phyloP scores from a whole-genome alignment of 2,797 vertebrate genomes.

The Tenualosa thibaudeaui region DNA sequence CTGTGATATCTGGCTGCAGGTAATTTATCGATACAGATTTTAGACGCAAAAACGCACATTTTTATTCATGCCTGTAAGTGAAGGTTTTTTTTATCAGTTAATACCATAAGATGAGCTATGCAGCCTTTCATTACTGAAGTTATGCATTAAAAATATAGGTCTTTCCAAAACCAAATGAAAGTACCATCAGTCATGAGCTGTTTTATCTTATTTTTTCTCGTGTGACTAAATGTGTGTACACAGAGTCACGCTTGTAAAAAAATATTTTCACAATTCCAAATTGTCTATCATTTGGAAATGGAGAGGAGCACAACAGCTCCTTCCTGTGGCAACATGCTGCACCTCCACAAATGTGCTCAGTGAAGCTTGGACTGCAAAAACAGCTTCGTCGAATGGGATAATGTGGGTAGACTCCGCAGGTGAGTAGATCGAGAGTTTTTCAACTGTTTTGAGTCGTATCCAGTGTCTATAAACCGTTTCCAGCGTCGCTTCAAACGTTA shows the following conservation, averaged over 20 bases:
- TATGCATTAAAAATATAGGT: background rate
- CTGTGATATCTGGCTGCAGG: background rate
- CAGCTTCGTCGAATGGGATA: slow-evolving; percentile 23
- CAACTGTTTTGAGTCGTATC: slow-evolving; percentile 10
- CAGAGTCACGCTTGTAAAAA: too few species aligned
- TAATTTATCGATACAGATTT: background rate
- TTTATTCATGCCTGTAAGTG: background rate
- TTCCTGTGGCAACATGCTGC: slow-evolving; percentile 65
- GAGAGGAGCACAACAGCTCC: slow-evolving; percentile 60
- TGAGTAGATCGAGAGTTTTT: slow-evolving; percentile 17
- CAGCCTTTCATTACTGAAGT: background rate
- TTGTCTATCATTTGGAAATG: slow-evolving; percentile 28
- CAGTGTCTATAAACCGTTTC: background rate
- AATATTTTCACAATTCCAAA: too few species aligned
- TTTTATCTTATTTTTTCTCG: background rate
- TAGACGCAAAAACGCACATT: background rate
- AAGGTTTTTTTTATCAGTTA: background rate
- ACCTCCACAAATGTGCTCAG: background rate
- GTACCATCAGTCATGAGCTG: background rate
- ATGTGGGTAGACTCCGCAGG: slow-evolving; percentile 23
- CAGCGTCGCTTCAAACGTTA: slow-evolving; percentile 3
- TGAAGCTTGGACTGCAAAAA: slow-evolving; percentile 21
- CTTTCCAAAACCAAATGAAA: background rate
- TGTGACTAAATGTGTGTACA: background rate
- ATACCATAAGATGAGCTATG: background rate